A percentile compares a stretch with the other conserved stretches of the same genome.
These are phyloP conservation scores for Gymnobelideus leadbeateri DNA, from an alignment of 2,113 vertebrate genomes.

Conservation along the genomic window DNA sequence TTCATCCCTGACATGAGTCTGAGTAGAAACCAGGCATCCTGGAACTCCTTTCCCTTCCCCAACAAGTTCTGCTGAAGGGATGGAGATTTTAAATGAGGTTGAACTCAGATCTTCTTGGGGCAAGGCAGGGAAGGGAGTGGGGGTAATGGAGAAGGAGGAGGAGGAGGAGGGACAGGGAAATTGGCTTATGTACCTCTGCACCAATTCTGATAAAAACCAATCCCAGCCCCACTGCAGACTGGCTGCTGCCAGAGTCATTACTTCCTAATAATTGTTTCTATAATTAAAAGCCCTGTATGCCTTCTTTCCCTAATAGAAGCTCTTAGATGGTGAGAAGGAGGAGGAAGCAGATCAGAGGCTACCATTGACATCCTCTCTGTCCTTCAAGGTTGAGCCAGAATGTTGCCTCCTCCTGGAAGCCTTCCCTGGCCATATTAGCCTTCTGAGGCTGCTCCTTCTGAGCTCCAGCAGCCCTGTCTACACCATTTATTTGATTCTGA, in stretches of 20 bases:
- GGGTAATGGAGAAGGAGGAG: neutral
- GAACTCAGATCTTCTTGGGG: neutral
- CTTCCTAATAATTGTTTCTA: constrained; percentile 5
- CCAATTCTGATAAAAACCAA: constrained; percentile 6
- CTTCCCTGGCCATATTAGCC: neutral
- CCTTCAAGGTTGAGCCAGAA: neutral
- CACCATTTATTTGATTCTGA: neutral
- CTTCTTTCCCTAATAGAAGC: neutral
- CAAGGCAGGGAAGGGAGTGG: neutral
- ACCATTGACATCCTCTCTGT: neutral
- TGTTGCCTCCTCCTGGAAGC: neutral
- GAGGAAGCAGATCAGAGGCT: neutral
- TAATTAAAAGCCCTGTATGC: neutral
- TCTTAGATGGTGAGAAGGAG: neutral
- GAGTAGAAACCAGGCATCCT: neutral
- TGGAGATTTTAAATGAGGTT: neutral
- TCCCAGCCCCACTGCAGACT: neutral
- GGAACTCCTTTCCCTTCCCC: neutral
- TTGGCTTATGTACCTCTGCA: neutral
- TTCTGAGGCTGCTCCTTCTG: neutral
- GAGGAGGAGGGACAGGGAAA: neutral
- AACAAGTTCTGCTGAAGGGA: neutral
- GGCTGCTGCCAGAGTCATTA: neutral
- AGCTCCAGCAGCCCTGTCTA: neutral
- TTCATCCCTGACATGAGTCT: neutral